Conservation (phyloP, 1,140 invertebrate species). For the Andrena cerasifolii region DNA sequence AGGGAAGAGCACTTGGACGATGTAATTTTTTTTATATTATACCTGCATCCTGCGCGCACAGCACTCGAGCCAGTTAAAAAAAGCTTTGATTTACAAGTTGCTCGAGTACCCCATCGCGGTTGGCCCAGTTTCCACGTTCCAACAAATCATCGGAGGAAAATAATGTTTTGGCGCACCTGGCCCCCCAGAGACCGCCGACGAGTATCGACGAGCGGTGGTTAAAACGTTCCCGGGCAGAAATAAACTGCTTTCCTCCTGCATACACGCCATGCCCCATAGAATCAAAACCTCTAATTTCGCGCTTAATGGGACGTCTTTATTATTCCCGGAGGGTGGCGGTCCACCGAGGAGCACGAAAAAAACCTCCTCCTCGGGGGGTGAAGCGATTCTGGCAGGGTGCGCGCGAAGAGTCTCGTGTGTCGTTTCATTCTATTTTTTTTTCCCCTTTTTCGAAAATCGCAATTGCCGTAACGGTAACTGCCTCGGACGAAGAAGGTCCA, state of each 20-base stretch:
- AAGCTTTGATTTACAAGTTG: constrained; percentile 29
- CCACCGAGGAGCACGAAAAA: constrained; percentile 33
- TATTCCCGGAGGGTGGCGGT: constrained; percentile 56
- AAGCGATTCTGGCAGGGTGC: constrained; percentile 44
- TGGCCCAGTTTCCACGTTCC: constrained; percentile 35
- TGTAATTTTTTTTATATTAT: background rate
- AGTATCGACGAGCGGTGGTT: constrained; percentile 48
- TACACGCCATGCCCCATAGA: constrained; percentile 41
- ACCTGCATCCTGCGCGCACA: background rate
- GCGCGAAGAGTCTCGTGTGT: constrained; percentile 47
- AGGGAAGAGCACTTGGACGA: background rate
- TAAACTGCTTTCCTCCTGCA: constrained; percentile 63
- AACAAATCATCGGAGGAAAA: constrained; percentile 41
- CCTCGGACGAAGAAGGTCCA: constrained; percentile 39
- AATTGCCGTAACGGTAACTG: constrained; percentile 56
- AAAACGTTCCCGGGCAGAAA: constrained; percentile 60
- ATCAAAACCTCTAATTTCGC: constrained; percentile 79
- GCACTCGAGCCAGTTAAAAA: background rate
- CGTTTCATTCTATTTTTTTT: constrained; percentile 54
- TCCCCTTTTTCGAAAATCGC: constrained; percentile 42
- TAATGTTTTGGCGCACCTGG: constrained; percentile 56
- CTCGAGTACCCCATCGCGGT: constrained; percentile 22
- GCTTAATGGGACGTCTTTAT: constrained; percentile 73
- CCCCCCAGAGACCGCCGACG: constrained; percentile 26
- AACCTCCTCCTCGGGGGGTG: constrained; percentile 13